Evolutionary conservation across 2,113 vertebrate genomes (phyloP).

Genomic region (Clarias batrachus): DNA sequence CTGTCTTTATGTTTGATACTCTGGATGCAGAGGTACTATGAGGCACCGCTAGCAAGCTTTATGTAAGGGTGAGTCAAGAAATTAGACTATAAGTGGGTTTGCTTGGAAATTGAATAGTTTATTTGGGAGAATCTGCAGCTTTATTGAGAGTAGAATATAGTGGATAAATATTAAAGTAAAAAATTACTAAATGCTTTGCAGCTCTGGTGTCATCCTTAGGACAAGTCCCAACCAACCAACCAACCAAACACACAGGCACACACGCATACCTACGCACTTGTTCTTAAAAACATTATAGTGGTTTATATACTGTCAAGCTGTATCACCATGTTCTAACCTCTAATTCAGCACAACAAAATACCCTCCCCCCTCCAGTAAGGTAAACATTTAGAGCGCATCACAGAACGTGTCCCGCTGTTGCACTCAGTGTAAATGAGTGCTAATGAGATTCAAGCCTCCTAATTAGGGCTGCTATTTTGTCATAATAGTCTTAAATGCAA

Average conservation of each 20-base stretch:
- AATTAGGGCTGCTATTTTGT: conserved; percentile 59
- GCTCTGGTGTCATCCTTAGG: neutral
- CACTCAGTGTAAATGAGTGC: conserved; percentile 44
- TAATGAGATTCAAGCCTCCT: conserved; percentile 61
- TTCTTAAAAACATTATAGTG: neutral
- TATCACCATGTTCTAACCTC: conserved; percentile 14
- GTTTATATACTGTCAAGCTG: neutral
- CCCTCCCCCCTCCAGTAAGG: neutral
- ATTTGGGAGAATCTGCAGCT: conserved; percentile 50
- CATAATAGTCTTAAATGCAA: conserved; percentile 61
- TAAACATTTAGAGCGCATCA: neutral
- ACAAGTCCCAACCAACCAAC: neutral
- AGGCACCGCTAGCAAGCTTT: conserved; percentile 46
- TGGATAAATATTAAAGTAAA: conserved; percentile 56
- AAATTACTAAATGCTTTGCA: conserved; percentile 12
- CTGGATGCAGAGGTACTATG: conserved; percentile 31
- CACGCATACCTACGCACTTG: conserved; percentile 12
- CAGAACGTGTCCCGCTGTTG: conserved; percentile 48
- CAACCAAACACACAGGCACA: neutral
- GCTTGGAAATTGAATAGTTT: conserved; percentile 62
- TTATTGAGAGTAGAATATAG: conserved; percentile 60
- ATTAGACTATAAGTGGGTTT: conserved; percentile 61
- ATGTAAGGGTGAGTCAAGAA: conserved; percentile 40
- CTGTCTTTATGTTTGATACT: conserved; percentile 59
- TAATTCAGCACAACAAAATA: conserved; percentile 20